These are phyloP conservation scores for Phymastichus coffea DNA, from an alignment of 1,140 invertebrate genomes.

Conservation along the genomic window DNA sequence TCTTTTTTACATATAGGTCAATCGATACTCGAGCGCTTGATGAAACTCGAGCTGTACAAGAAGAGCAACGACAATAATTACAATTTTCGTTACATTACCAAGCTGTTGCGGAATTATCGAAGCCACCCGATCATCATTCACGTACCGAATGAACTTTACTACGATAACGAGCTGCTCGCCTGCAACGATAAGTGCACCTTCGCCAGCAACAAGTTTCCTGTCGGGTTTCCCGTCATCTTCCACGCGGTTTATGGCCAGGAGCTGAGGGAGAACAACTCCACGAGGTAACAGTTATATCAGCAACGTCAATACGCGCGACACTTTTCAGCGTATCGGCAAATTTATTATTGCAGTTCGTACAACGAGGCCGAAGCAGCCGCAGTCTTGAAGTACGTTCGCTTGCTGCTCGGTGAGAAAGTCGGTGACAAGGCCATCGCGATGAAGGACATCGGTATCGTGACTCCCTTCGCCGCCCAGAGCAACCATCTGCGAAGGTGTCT, in stretches of 20 bases:
- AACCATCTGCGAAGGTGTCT: conserved; percentile 59
- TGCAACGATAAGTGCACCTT: background rate
- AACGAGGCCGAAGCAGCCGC: background rate
- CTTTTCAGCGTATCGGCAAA: too few species aligned
- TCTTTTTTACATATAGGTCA: background rate
- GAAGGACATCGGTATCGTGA: conserved; percentile 78
- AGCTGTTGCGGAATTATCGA: conserved; percentile 63
- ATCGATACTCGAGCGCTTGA: conserved; percentile 61
- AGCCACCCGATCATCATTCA: conserved; percentile 60
- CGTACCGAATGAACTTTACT: conserved; percentile 62
- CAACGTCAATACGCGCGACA: background rate
- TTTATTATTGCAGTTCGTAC: background rate
- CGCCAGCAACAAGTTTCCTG: background rate
- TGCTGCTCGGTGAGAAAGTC: background rate
- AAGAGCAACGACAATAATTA: conserved; percentile 52
- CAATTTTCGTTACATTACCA: conserved; percentile 60
- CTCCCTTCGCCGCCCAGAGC: conserved; percentile 77
- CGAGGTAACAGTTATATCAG: background rate
- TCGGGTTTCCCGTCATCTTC: background rate
- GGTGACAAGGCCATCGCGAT: background rate
- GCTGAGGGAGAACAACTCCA: background rate
- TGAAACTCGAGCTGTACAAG: conserved; percentile 50
- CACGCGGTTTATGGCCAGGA: background rate
- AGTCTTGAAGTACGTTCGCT: background rate
- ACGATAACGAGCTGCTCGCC: conserved; percentile 54